These are phyloP conservation scores for Diploptera punctata DNA, from an alignment of 2,888 invertebrate genomes.

Conservation along the genomic window DNA sequence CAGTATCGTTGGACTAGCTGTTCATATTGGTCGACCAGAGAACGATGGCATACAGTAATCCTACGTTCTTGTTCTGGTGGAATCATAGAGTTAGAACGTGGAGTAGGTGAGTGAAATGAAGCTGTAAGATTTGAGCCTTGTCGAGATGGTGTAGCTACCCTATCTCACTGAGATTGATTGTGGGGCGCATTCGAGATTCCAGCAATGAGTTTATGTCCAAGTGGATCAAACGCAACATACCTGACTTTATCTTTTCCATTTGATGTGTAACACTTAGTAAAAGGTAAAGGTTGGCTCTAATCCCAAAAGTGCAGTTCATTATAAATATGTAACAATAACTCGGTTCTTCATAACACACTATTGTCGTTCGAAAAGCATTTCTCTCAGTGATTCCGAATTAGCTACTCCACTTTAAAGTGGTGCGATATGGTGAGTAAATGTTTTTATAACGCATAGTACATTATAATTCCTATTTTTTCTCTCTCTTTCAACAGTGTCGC, in stretches of 20 bases:
- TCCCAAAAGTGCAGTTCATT: slow-evolving; percentile 91
- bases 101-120: background rate
- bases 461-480: too few relatives aligned
- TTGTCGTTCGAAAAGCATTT: too few relatives aligned
- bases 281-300: slow-evolving; percentile 80
- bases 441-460: too few relatives aligned
- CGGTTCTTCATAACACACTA: too few relatives aligned
- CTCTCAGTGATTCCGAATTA: too few relatives aligned
- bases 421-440: too few relatives aligned
- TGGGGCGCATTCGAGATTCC: slow-evolving; percentile 74
- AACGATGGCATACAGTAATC: slow-evolving; percentile 58
- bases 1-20: slow-evolving; percentile 58
- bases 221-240: slow-evolving; percentile 83
- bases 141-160: slow-evolving; percentile 44
- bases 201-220: slow-evolving; percentile 82
- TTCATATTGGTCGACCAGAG: slow-evolving; percentile 60
- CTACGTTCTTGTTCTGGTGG: slow-evolving; percentile 56
- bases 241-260: slow-evolving; percentile 81
- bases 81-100: background rate
- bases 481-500: too few relatives aligned
- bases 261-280: slow-evolving; percentile 75
- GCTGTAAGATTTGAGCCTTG: slow-evolving; percentile 39
- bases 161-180: slow-evolving; percentile 59
- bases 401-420: too few relatives aligned
- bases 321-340: too few relatives aligned